phyloP scores from a whole-genome alignment of 1,140 invertebrate genomes.

The Megalonaias nervosa region DNA sequence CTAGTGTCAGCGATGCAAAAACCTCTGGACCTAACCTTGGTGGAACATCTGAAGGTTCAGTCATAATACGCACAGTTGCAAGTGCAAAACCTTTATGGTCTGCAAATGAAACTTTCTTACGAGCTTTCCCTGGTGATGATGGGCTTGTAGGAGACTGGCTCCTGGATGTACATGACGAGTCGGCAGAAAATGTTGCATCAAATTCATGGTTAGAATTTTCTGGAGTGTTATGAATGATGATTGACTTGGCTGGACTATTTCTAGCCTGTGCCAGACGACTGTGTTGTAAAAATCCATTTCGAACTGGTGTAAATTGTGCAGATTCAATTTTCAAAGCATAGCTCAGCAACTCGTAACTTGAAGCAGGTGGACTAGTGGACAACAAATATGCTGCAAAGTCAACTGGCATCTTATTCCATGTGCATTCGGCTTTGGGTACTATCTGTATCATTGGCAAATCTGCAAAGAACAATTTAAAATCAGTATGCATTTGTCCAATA shows the following conservation, averaged over 20 bases:
- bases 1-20: constrained; percentile 50
- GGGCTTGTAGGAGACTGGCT: constrained; percentile 45
- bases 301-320: not conserved
- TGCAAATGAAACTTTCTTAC: constrained; percentile 94
- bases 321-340: constrained; percentile 29
- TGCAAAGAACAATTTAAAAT: too few species aligned
- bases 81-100: constrained; percentile 91
- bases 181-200: constrained; percentile 8
- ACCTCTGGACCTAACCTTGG: constrained; percentile 73
- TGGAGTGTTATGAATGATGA: constrained; percentile 43
- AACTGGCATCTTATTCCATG: constrained; percentile 50
- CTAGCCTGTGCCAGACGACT: too few species aligned
- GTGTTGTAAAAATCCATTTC: not conserved
- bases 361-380: constrained; percentile 59
- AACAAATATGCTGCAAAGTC: constrained; percentile 62
- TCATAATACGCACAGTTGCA: constrained; percentile 88
- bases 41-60: constrained; percentile 91
- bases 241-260: constrained; percentile 43
- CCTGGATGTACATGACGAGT: constrained; percentile 22
- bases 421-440: too few species aligned
- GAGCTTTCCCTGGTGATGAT: constrained; percentile 69
- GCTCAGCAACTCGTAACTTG: constrained; percentile 55
- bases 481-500: too few species aligned
- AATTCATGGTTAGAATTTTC: constrained; percentile 33
- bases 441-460: too few species aligned